These are phyloP conservation scores for Hermodice carunculata DNA, from an alignment of 2,888 invertebrate species.

Conservation along the genomic window DNA sequence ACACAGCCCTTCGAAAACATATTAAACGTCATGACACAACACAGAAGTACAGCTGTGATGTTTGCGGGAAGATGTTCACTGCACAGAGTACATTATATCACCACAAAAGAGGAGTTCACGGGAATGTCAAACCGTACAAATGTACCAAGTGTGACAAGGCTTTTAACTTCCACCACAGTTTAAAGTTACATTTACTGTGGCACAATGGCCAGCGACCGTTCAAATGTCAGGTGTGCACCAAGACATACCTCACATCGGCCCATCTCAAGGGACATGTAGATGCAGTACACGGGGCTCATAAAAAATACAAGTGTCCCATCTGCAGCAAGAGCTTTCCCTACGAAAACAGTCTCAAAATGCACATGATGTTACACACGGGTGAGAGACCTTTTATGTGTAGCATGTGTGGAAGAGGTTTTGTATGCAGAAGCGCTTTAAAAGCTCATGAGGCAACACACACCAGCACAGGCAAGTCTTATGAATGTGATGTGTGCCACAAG, in stretches of 20 bases:
- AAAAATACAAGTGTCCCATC: constrained; percentile 47
- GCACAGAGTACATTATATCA: constrained; percentile 55
- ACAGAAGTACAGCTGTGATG: constrained; percentile 45
- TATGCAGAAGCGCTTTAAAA: constrained; percentile 39
- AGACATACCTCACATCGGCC: constrained; percentile 59
- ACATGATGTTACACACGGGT: constrained; percentile 55
- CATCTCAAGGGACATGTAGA: constrained; percentile 61
- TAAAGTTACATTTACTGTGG: constrained; percentile 55
- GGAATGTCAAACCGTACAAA: constrained; percentile 46
- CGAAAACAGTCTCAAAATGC: constrained; percentile 56
- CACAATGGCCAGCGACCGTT: constrained; percentile 58
- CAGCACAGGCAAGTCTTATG: constrained; percentile 32
- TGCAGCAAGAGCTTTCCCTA: constrained; percentile 62
- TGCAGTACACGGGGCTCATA: constrained; percentile 51
- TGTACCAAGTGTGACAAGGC: constrained; percentile 55
- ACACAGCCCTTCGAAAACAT: constrained; percentile 26
- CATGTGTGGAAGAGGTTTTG: constrained; percentile 56
- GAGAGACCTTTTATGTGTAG: constrained; percentile 52
- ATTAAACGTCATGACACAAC: constrained; percentile 11
- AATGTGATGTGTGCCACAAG: constrained; percentile 57
- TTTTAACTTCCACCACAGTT: constrained; percentile 61
- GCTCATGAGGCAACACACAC: constrained; percentile 31
- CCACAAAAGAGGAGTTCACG: constrained; percentile 59
- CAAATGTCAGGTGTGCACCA: constrained; percentile 54
- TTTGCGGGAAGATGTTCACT: constrained; percentile 55